These are phyloP conservation scores for Sarcophaga rosellei DNA, from an alignment of 2,888 invertebrate genomes.

Conservation along the genomic window DNA sequence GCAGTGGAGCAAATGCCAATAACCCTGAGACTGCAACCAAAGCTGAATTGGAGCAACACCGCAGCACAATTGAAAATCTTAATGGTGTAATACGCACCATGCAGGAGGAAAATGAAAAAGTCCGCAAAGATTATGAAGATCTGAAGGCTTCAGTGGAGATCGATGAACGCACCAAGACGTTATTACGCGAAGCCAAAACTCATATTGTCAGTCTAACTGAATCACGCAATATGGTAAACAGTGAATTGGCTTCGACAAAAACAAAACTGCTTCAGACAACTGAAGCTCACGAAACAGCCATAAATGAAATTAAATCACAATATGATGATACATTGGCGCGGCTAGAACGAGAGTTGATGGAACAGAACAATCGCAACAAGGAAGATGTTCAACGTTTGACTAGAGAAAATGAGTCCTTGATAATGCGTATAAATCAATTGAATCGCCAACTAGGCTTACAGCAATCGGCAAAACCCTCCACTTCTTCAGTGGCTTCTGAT, in stretches of 20 bases:
- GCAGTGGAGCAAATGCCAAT: conserved; percentile 73
- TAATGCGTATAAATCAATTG: conserved; percentile 86
- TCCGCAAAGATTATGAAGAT: conserved; percentile 85
- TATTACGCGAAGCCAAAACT: conserved; percentile 88
- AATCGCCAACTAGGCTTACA: conserved; percentile 85
- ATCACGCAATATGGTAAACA: conserved; percentile 84
- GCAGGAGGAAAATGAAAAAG: conserved; percentile 83
- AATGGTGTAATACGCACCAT: conserved; percentile 80
- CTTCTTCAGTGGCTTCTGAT: conserved; percentile 84
- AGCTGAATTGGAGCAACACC: conserved; percentile 81
- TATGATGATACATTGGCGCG: conserved; percentile 87
- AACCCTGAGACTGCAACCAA: conserved; percentile 76
- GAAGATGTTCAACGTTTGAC: conserved; percentile 82
- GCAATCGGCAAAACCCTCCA: conserved; percentile 87
- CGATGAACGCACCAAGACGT: conserved; percentile 85
- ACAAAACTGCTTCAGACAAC: conserved; percentile 83
- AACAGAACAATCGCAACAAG: conserved; percentile 84
- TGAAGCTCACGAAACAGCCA: conserved; percentile 83
- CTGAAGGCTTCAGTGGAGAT: conserved; percentile 87
- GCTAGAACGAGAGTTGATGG: conserved; percentile 88
- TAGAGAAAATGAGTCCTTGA: conserved; percentile 87
- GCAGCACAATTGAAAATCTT: conserved; percentile 80
- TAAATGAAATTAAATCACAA: conserved; percentile 86
- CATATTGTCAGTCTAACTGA: conserved; percentile 89
- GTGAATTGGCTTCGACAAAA: conserved; percentile 84